These are phyloP conservation scores for Phlogophora meticulosa DNA, from an alignment of 2,888 invertebrate genomes.

Conservation along the genomic window DNA sequence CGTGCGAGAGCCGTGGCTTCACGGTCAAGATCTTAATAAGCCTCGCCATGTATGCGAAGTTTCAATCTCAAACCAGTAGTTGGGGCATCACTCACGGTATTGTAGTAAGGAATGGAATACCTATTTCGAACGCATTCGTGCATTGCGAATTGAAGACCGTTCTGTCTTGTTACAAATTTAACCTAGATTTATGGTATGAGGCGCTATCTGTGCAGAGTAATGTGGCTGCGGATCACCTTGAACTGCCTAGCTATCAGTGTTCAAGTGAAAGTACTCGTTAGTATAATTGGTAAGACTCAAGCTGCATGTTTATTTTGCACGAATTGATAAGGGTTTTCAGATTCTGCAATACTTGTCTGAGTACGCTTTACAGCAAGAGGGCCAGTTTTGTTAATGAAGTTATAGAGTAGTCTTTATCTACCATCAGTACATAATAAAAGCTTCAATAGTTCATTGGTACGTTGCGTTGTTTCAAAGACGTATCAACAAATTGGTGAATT, in stretches of 20 bases:
- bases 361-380: conserved; percentile 63
- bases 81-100: conserved; percentile 50
- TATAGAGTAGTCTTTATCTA: conserved; percentile 53
- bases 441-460: conserved; percentile 15
- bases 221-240: conserved; percentile 84
- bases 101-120: conserved; percentile 42
- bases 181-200: conserved; percentile 73
- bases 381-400: conserved; percentile 60
- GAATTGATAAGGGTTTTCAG: conserved; percentile 82
- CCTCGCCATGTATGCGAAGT: conserved; percentile 57
- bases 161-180: conserved; percentile 62
- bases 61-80: conserved; percentile 63
- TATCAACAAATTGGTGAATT: conserved; percentile 30
- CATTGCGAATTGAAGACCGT: conserved; percentile 59
- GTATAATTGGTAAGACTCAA: conserved; percentile 84
- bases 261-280: conserved; percentile 89
- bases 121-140: conserved; percentile 40
- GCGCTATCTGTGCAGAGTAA: conserved; percentile 74
- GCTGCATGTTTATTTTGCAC: conserved; percentile 80
- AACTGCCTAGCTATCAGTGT: conserved; percentile 81
- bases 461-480: conserved; percentile 15
- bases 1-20: conserved; percentile 68
- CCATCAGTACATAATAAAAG: conserved; percentile 32
- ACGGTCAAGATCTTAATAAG: conserved; percentile 69
- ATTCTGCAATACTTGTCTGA: conserved; percentile 77